These are phyloP conservation scores for Coenobita brevimanus DNA, from an alignment of 1,140 invertebrate species.

Conservation along the genomic window DNA sequence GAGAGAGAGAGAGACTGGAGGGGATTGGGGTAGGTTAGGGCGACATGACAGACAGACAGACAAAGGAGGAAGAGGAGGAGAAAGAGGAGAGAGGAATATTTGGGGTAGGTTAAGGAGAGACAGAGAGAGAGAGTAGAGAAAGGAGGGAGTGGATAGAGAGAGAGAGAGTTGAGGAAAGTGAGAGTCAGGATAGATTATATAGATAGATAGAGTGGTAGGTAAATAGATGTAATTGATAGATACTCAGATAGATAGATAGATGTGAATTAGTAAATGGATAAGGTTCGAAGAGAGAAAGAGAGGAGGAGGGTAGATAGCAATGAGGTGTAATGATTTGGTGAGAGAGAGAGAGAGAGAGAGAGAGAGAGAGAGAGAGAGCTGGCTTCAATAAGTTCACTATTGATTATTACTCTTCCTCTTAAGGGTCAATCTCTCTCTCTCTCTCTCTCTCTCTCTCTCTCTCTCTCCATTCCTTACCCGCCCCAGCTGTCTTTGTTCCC, in stretches of 20 bases:
- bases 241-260: not conserved
- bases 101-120: too few relatives aligned
- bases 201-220: not conserved
- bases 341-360: conserved; percentile 4
- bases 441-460: too few relatives aligned
- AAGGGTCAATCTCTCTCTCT: too few relatives aligned
- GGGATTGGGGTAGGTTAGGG: too few relatives aligned
- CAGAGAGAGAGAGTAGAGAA: too few relatives aligned
- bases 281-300: not conserved
- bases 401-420: too few relatives aligned
- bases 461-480: too few relatives aligned
- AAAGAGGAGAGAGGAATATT: not conserved
- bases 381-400: too few relatives aligned
- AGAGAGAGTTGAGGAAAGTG: too few relatives aligned
- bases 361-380: not conserved
- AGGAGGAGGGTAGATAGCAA: not conserved
- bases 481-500: too few relatives aligned
- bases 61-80: too few relatives aligned
- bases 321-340: not conserved
- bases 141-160: conserved; percentile 1
- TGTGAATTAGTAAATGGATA: not conserved
- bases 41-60: not conserved
- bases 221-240: not conserved
- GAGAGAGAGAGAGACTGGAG: not conserved
- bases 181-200: not conserved